Evolutionary conservation across 2,888 invertebrate species (phyloP).

Genomic region (Acleris literana): DNA sequence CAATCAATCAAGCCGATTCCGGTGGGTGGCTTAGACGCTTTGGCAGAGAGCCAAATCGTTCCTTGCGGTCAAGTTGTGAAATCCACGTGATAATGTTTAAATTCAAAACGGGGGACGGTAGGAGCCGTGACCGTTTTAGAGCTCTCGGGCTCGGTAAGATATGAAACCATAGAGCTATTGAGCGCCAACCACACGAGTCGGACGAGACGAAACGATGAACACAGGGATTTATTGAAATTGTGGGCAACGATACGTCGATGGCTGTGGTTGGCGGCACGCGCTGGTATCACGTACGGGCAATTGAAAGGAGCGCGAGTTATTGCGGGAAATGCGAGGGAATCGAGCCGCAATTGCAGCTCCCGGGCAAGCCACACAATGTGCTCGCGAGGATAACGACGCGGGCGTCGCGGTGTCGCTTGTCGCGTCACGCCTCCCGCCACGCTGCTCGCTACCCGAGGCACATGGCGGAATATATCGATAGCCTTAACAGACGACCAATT

Average conservation of each 20-base stretch:
- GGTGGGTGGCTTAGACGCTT: conserved; percentile 62
- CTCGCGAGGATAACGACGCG: conserved; percentile 54
- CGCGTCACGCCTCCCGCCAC: conserved; percentile 53
- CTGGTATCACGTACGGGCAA: conserved; percentile 69
- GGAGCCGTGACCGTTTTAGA: conserved; percentile 51
- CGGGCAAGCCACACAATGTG: conserved; percentile 67
- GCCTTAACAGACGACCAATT: conserved; percentile 41
- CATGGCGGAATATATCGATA: conserved; percentile 42
- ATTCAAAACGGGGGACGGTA: conserved; percentile 28
- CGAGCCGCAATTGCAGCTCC: conserved; percentile 70
- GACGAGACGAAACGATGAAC: conserved; percentile 56
- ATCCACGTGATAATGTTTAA: conserved; percentile 39
- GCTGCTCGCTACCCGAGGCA: conserved; percentile 42
- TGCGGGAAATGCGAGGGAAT: conserved; percentile 70
- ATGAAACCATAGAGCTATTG: conserved; percentile 46
- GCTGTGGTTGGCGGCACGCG: conserved; percentile 74
- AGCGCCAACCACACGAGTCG: conserved; percentile 50
- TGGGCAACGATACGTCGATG: conserved; percentile 60
- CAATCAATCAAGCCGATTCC: conserved; percentile 73
- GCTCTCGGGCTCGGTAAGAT: conserved; percentile 43
- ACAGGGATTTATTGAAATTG: conserved; percentile 72
- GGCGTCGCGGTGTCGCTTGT: conserved; percentile 52
- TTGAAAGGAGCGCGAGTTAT: conserved; percentile 77
- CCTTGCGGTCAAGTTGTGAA: conserved; percentile 62
- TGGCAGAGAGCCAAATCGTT: conserved; percentile 58